Percentiles rank a stretch among this genome's conserved stretches.
phyloP scores from a whole-genome alignment of 2,888 invertebrate genomes.

The Nipponacmea schrenckii region DNA sequence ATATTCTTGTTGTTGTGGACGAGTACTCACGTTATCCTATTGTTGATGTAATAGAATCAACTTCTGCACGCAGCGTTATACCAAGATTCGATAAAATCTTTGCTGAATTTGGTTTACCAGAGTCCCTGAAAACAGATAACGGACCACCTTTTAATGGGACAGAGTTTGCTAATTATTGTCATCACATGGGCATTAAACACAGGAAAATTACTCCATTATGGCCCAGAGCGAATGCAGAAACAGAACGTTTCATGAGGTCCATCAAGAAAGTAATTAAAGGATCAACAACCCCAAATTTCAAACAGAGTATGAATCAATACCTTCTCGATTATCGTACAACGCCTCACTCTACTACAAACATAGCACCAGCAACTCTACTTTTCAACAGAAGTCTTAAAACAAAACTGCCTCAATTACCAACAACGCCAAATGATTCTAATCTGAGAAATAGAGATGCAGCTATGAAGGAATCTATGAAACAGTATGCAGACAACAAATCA shows the following conservation, averaged over 20 bases:
- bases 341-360: not conserved
- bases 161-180: not conserved
- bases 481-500: conserved; percentile 12
- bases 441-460: not conserved
- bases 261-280: conserved; percentile 6
- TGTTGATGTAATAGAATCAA: conserved; percentile 18
- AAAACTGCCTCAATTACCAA: not conserved
- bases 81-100: conserved; percentile 27
- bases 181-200: not conserved
- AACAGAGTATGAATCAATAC: conserved; percentile 1
- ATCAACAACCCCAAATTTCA: conserved; percentile 13
- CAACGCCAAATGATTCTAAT: not conserved
- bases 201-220: conserved; percentile 10
- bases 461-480: not conserved
- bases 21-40: conserved; percentile 24
- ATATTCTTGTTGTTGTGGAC: conserved; percentile 26
- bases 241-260: conserved; percentile 13
- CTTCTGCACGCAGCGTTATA: conserved; percentile 16
- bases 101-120: conserved; percentile 19
- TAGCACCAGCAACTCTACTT: not conserved
- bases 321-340: conserved; percentile 14
- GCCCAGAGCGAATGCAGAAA: no score
- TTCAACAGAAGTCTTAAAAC: not conserved
- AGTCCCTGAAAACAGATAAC: conserved; percentile 22
- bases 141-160: conserved; percentile 15